Base-by-base conservation (phyloP, 2,888 invertebrate genomes). In the Tetranychus piercei region DNA sequence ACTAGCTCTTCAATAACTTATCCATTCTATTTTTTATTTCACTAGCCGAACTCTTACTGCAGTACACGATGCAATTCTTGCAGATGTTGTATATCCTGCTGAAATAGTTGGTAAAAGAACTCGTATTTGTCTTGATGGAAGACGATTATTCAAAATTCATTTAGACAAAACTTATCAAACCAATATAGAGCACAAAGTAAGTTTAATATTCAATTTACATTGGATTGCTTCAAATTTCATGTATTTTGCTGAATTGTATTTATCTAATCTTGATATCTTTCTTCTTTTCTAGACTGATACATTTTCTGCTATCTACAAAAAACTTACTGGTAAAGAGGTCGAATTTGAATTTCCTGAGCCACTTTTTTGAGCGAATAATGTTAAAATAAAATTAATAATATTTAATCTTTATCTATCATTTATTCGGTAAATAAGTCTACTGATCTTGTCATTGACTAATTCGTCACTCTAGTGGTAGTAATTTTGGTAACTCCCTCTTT, bases 281-380 rank as follows among this genome's bases (percentile, higher is more conserved):
- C 83, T 80, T 87, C 87, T 71, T 86, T 34, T 34, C 34, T 0
- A 73, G 95, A 90, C 94, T 81, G 96, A 96, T 83, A 97, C 97
- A 78, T 99, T 97, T 86, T 90, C 92, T 81, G 90, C 94, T 78
- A 94, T 99, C 79, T 99, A 99, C 88, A 97, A 97, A 87, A 95
- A 95, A 85, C 86, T 99, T 81, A 99, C 97, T 80, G 97, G 97
- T 80, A 92, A 97, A 83, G 95, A 97, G 85, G 97, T 99, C 76
- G 91, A 89, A 80, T 99, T 99, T 84, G 97, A 99, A 87, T 99
- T 99, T 86, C 96, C 96, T 78, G 97, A 99, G 87, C 92, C 94
- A 81, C 75, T 79, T 70, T 79, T 79, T 73, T 79, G 77, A 78
- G 23, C 65, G 20, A 44, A 44, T 6, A 20, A 23, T 67, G n/a